Base-by-base conservation (phyloP, 2,113 vertebrate species). In the Pelobates fuscus region DNA sequence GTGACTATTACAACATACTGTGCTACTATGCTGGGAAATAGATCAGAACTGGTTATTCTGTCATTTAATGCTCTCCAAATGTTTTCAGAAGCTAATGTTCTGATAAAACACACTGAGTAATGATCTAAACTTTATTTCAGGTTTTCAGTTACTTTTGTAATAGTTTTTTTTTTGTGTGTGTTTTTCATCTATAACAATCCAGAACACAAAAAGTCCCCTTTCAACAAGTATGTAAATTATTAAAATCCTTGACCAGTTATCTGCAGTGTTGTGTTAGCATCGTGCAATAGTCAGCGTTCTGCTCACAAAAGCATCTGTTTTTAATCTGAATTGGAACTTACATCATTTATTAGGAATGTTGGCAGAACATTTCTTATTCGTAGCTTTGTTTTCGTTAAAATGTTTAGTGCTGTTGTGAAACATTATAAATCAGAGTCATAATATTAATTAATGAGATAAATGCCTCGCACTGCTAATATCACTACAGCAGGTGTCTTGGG, bases 241-340 rank as follows among this genome's bases (percentile, higher is more conserved):
- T 23, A 55, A 65, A 57, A 30, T 23, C 11, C 54, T 58, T 67
- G 30, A 75, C 52, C 24, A 57, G 32, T 59, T 37, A 29, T 59
- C 5, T 11, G 27, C 43, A 52, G 41, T 49, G 63, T 37, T 74
- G 15, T 64, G 11, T 24, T 57, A 44, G 27, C 14, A 59, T 59
- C 58, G 24, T 73, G 54, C 23, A 66, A 58, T 18, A 44, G n/a
- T 18, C 60, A 6, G 8, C 23, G 58, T 66, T 54, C 44, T 72
- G 44, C 59, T 63, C 70, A 30, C 44, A 54, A 10, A 11, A 72
- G 70, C 71, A 74, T 74, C 71, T 74, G 71, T 44, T 74, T 57
- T 30, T 54, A 74, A 66, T 66, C 63, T 60, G 37, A 59, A 55
- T 74, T 23, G 49, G 24, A 66, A 60, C 54, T 67, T 67, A 37